Evolutionary conservation across 92 coral and sea anemone species (phyloP).

Genomic region (Plumapathes pennacea): DNA sequence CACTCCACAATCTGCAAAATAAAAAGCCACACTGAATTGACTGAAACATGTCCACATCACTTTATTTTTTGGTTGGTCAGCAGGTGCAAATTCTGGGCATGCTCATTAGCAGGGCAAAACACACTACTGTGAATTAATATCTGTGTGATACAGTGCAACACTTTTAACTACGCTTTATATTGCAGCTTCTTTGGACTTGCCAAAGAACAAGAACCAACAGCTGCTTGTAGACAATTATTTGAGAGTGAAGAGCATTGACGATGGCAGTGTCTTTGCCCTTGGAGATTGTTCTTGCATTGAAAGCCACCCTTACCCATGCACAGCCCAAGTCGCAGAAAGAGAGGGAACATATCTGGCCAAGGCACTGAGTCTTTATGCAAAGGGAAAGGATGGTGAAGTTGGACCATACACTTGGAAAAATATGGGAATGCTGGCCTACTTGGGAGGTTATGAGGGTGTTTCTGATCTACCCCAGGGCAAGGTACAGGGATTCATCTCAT

Average conservation of each 20-base stretch:
- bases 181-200: conserved; percentile 77
- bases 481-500: conserved; percentile 90
- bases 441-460: conserved; percentile 89
- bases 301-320: conserved; percentile 78
- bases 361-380: conserved; percentile 59
- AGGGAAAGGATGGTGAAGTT: conserved; percentile 48
- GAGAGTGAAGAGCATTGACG: conserved; percentile 65
- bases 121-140: no score
- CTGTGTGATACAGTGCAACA: no score
- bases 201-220: conserved; percentile 80
- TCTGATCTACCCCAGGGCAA: conserved; percentile 89
- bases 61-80: no score
- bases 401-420: conserved; percentile 84
- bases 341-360: conserved; percentile 90
- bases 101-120: no score
- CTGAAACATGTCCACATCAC: no score
- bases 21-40: no score
- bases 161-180: no score
- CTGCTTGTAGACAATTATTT: conserved; percentile 73
- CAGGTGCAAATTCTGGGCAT: no score
- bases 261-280: conserved; percentile 75
- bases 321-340: conserved; percentile 96
- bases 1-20: no score
- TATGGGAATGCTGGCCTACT: conserved; percentile 94
- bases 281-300: conserved; percentile 94